A percentile compares a stretch with the other conserved stretches of the same genome.
Evolutionary conservation across 2,113 vertebrate genomes (phyloP).

Genomic region (Neopipo cinnamomea): DNA sequence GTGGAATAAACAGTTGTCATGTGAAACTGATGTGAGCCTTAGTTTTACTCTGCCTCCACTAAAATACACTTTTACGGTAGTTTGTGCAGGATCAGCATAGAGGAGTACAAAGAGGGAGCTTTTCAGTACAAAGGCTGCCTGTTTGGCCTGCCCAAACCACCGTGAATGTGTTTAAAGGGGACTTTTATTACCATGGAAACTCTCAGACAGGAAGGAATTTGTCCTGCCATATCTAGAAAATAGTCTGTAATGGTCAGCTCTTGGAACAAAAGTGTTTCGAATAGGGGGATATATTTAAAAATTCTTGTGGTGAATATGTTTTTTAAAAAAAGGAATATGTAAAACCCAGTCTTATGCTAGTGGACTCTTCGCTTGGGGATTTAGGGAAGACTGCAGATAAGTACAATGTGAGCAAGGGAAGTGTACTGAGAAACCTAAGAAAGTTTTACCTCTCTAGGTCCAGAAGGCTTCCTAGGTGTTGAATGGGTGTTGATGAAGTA

Average conservation of each 20-base stretch:
- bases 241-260: conserved; percentile 69
- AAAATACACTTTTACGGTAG: conserved; percentile 69
- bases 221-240: conserved; percentile 71
- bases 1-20: conserved; percentile 39
- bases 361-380: neutral
- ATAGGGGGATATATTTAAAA: conserved; percentile 48
- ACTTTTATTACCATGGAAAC: conserved; percentile 73
- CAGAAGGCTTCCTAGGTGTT: neutral
- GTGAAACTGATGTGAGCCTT: conserved; percentile 67
- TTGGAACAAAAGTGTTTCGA: conserved; percentile 64
- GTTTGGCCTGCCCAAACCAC: conserved; percentile 71
- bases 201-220: conserved; percentile 73
- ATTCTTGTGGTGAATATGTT: neutral
- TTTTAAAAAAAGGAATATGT: neutral
- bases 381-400: neutral
- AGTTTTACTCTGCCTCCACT: conserved; percentile 65
- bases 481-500: conserved; percentile 1
- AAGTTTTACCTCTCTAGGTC: neutral
- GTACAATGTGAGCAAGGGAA: neutral
- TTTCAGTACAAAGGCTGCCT: conserved; percentile 72
- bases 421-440: neutral
- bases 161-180: conserved; percentile 72
- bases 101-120: conserved; percentile 72
- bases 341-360: conserved; percentile 1
- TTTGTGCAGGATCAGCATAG: conserved; percentile 72